Percentiles rank a stretch among this genome's conserved stretches.
These are phyloP conservation scores for Lasaia peninsularis DNA, from an alignment of 1,140 invertebrate species.

Conservation along the genomic window DNA sequence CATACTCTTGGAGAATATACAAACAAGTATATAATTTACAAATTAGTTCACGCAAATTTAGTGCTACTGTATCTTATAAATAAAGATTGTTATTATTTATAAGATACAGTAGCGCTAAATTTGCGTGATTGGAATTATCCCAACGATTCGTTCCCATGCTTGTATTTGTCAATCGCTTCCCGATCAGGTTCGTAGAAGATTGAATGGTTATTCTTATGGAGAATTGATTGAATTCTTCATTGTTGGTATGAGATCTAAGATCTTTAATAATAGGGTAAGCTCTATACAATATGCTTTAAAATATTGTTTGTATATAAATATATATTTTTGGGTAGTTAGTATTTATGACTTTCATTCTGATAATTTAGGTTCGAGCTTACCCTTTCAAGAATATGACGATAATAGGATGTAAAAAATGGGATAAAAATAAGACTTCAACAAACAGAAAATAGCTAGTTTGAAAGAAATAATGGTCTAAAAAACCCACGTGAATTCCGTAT, in stretches of 20 bases:
- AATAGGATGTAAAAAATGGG: too few species aligned
- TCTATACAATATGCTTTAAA: background rate
- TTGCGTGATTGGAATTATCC: background rate
- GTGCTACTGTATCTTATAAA: background rate
- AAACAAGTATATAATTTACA: background rate
- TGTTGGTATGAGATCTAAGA: background rate
- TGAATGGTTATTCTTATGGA: background rate
- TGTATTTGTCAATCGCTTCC: slow-evolving; percentile 1
- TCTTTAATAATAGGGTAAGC: background rate
- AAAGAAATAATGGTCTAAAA: background rate
- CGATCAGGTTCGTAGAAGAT: background rate
- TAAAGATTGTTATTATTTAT: background rate
- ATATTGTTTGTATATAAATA: too few species aligned
- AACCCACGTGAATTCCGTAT: background rate
- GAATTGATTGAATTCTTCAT: background rate
- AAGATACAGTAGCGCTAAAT: background rate
- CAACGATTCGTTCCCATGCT: background rate
- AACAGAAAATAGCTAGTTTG: too few species aligned
- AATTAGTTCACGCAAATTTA: slow-evolving; percentile 1
- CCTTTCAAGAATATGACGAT: too few species aligned
- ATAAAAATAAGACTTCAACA: too few species aligned
- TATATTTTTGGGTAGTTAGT: too few species aligned
- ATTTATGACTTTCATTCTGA: too few species aligned
- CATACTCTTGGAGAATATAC: background rate
- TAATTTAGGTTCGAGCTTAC: too few species aligned